Percentiles rank a stretch among this genome's conserved stretches.
These are phyloP conservation scores for Diadumene lineata DNA, from an alignment of 92 coral and sea anemone genomes.

Conservation along the genomic window DNA sequence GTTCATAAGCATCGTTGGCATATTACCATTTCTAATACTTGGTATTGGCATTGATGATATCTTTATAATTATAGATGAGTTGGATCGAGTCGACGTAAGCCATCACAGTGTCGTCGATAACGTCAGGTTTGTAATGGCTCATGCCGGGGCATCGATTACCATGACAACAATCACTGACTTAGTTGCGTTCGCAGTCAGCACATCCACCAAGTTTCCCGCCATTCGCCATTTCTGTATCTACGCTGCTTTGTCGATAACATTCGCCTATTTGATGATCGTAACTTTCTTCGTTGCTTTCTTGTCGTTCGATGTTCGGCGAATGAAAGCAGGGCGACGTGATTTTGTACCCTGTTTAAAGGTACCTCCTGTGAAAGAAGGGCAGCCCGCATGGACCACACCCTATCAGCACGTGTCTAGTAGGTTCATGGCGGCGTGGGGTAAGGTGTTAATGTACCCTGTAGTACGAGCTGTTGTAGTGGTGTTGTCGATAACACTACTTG, in stretches of 20 bases:
- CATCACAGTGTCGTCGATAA: constrained; percentile 44
- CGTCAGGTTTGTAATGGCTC: constrained; percentile 61
- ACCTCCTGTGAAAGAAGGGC: constrained; percentile 28
- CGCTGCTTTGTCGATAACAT: constrained; percentile 63
- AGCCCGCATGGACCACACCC: constrained; percentile 51
- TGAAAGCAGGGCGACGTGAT: constrained; percentile 66
- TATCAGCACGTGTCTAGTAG: constrained; percentile 39
- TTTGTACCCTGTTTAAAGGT: constrained; percentile 41
- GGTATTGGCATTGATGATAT: constrained; percentile 81
- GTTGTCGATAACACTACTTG: constrained; percentile 47
- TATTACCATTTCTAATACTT: constrained; percentile 70
- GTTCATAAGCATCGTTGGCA: constrained; percentile 71
- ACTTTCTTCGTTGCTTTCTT: constrained; percentile 68
- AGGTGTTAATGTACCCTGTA: constrained; percentile 40
- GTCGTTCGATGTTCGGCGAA: constrained; percentile 66
- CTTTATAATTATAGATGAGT: constrained; percentile 79
- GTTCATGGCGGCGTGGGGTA: constrained; percentile 60
- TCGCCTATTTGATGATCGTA: constrained; percentile 54
- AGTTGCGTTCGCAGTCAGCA: constrained; percentile 85
- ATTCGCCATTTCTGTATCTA: constrained; percentile 66
- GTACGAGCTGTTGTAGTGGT: constrained; percentile 45
- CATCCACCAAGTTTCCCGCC: constrained; percentile 73
- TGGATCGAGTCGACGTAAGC: constrained; percentile 53
- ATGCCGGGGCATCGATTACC: constrained; percentile 84
- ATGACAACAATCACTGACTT: constrained; percentile 89